These are phyloP conservation scores for Agriopis marginaria DNA, from an alignment of 2,888 invertebrate genomes.

Conservation along the genomic window DNA sequence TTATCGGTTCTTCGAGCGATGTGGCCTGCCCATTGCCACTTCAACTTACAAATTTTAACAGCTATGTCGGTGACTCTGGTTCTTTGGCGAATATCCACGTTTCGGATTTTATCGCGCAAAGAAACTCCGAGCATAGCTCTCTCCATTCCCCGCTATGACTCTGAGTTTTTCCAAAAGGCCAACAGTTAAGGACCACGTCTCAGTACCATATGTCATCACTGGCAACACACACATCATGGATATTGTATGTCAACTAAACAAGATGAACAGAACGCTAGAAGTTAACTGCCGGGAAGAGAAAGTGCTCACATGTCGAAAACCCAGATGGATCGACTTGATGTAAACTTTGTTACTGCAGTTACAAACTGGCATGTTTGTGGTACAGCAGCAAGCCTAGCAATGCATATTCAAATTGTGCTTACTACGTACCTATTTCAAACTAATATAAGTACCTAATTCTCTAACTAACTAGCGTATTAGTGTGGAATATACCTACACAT, in stretches of 20 bases:
- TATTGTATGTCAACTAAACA: constrained; percentile 19
- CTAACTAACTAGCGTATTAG: constrained; percentile 14
- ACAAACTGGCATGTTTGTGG: constrained; percentile 6
- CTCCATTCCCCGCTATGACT: no score
- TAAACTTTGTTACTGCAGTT: constrained; percentile 6
- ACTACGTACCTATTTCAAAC: background rate
- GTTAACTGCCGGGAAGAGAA: constrained; percentile 4
- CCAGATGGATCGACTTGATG: constrained; percentile 19
- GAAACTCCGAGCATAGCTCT: no score
- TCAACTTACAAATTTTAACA: no score
- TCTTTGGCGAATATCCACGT: no score
- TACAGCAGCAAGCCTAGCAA: background rate
- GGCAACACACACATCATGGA: no score
- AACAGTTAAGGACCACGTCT: no score
- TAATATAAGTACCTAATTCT: constrained; percentile 3
- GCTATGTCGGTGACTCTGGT: no score
- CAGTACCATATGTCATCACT: no score
- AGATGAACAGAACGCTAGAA: constrained; percentile 6
- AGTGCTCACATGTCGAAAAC: constrained; percentile 16
- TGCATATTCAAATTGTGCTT: background rate
- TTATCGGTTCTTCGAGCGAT: no score
- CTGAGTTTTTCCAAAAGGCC: no score
- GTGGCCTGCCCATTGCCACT: no score
- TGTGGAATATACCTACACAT: constrained; percentile 12
- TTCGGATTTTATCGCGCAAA: no score